Evolutionary conservation across 2,797 vertebrate genomes (phyloP).

Genomic region (Takifugu rubripes): DNA sequence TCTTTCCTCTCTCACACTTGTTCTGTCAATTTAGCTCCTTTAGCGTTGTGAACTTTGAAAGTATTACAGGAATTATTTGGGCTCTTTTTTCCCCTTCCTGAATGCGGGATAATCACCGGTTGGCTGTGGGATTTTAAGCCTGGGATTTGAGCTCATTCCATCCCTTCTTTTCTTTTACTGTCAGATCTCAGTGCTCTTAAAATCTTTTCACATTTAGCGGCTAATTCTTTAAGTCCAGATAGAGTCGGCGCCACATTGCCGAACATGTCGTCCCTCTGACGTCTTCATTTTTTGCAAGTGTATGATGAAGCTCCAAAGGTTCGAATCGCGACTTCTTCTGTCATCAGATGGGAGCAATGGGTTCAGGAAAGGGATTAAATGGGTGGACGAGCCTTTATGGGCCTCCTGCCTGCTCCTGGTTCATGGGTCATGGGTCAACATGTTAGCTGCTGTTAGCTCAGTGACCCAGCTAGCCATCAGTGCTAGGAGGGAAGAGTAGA

Average conservation of each 20-base stretch:
- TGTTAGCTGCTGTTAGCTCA: too few relatives aligned
- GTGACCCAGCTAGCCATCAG: too few relatives aligned
- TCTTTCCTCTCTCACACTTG: slow-evolving; percentile 60
- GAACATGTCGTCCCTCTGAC: neutral
- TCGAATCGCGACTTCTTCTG: too few relatives aligned
- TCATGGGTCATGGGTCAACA: too few relatives aligned
- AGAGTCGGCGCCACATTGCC: too few relatives aligned
- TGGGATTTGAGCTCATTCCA: slow-evolving; percentile 35
- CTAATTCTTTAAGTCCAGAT: slow-evolving; percentile 2
- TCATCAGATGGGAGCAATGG: too few relatives aligned
- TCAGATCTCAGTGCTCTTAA: slow-evolving; percentile 28
- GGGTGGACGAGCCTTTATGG: too few relatives aligned
- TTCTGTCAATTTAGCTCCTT: slow-evolving; percentile 77
- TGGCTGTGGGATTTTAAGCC: slow-evolving; percentile 47
- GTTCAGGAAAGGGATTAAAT: neutral
- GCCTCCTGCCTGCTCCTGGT: too few relatives aligned
- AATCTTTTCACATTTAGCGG: neutral
- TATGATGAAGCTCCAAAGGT: too few relatives aligned
- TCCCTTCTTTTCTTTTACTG: slow-evolving; percentile 17
- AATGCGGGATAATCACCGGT: slow-evolving; percentile 62
- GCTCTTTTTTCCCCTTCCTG: slow-evolving; percentile 61
- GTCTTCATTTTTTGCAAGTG: neutral
- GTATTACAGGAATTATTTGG: slow-evolving; percentile 70
- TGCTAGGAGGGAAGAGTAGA: too few relatives aligned
- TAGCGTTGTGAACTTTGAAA: slow-evolving; percentile 59